phyloP scores from a whole-genome alignment of 2,113 vertebrate species.

The Anoura caudifer region DNA sequence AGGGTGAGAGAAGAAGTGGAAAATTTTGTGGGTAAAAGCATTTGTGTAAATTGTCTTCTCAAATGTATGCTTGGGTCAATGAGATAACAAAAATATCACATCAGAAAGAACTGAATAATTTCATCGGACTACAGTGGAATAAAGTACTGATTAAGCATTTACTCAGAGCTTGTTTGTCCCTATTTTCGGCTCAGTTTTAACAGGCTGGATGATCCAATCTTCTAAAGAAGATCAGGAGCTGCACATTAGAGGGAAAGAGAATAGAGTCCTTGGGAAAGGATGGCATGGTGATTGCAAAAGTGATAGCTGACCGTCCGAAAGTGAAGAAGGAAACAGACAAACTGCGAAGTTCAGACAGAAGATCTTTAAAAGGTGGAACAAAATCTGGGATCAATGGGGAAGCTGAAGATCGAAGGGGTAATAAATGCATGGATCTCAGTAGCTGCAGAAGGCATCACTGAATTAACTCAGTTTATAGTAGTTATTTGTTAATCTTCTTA shows the following conservation, averaged over 20 bases:
- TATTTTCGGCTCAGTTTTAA: background rate
- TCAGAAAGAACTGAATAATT: background rate
- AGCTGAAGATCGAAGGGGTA: background rate
- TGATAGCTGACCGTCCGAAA: background rate
- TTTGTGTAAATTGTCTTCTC: slow-evolving; percentile 24
- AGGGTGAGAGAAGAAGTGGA: background rate
- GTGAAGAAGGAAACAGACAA: background rate
- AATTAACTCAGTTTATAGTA: background rate
- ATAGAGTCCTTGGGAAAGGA: background rate
- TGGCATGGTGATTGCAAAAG: background rate
- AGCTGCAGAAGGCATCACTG: background rate
- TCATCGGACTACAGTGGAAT: background rate
- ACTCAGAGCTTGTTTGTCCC: background rate
- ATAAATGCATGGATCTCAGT: background rate
- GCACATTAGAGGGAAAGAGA: background rate
- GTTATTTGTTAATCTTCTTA: background rate
- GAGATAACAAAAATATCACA: background rate
- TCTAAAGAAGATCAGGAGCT: background rate
- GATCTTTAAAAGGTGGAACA: background rate
- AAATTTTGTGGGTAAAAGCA: background rate
- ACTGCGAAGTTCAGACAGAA: background rate
- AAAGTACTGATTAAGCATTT: background rate
- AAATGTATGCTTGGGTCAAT: background rate
- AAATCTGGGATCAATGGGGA: background rate
- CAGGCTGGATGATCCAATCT: background rate